These are phyloP conservation scores for Yponomeuta malinellus DNA, from an alignment of 2,888 invertebrate genomes.

Conservation along the genomic window DNA sequence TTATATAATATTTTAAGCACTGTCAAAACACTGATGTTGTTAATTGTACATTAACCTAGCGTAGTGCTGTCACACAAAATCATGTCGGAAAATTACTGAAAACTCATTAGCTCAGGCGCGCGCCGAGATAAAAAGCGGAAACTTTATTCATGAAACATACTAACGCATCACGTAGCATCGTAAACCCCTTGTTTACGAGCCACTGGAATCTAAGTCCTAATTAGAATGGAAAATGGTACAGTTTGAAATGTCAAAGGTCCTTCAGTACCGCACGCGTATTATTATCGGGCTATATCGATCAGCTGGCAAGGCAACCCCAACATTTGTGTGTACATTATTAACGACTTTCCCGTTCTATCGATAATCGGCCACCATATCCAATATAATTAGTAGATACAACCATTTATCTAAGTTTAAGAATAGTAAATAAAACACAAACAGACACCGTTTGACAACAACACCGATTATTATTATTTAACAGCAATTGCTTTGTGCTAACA, in stretches of 20 bases:
- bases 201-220: not conserved
- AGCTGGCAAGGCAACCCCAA: constrained; percentile 12
- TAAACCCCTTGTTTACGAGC: not conserved
- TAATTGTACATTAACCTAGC: too few relatives aligned
- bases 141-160: not conserved
- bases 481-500: too few relatives aligned
- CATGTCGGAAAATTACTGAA: not conserved
- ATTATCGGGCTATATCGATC: constrained; percentile 16
- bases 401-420: not conserved
- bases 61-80: not conserved
- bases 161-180: not conserved
- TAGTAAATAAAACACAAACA: not conserved
- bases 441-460: not conserved
- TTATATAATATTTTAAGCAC: too few relatives aligned
- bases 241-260: constrained; percentile 11
- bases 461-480: not conserved
- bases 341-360: not conserved
- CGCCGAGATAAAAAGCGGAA: not conserved
- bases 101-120: not conserved
- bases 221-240: not conserved
- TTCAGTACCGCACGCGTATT: not conserved
- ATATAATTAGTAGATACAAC: not conserved
- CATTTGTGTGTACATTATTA: constrained; percentile 9
- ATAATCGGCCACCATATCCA: not conserved
- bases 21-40: too few relatives aligned